phyloP scores from a whole-genome alignment of 2,797 vertebrate species.

The Oceanodroma leucorhoa region DNA sequence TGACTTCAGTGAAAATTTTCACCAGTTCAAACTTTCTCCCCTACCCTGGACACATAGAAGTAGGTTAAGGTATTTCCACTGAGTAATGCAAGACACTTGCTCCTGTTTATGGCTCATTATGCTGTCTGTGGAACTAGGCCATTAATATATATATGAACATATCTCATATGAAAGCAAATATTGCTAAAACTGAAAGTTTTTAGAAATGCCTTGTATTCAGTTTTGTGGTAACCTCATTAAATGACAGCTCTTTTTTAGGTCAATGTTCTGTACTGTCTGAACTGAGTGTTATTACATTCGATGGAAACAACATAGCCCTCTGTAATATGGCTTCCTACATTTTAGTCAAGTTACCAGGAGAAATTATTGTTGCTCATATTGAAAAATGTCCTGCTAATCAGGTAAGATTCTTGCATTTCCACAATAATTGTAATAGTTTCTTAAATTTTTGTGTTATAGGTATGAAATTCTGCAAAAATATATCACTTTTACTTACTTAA shows the following conservation, averaged over 20 bases:
- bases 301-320: slow-evolving; percentile 94
- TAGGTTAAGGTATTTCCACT: background rate
- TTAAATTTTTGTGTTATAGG: background rate
- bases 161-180: background rate
- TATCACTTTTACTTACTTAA: background rate
- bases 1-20: background rate
- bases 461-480: background rate
- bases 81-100: background rate
- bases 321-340: slow-evolving; percentile 95
- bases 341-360: slow-evolving; percentile 88
- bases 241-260: slow-evolving; percentile 76
- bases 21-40: background rate
- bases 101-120: background rate
- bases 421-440: background rate
- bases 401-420: slow-evolving; percentile 73
- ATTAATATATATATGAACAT: background rate
- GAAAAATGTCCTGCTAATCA: slow-evolving; percentile 93
- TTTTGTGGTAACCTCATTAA: slow-evolving; percentile 40
- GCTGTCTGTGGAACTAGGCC: background rate
- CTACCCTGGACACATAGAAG: background rate
- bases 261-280: slow-evolving; percentile 95
- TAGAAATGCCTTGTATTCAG: background rate
- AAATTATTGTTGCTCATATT: slow-evolving; percentile 91
- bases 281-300: slow-evolving; percentile 94
- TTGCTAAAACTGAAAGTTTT: background rate